Evolutionary conservation across 92 coral and sea anemone genomes (phyloP).

Genomic region (Actinernus sp.): DNA sequence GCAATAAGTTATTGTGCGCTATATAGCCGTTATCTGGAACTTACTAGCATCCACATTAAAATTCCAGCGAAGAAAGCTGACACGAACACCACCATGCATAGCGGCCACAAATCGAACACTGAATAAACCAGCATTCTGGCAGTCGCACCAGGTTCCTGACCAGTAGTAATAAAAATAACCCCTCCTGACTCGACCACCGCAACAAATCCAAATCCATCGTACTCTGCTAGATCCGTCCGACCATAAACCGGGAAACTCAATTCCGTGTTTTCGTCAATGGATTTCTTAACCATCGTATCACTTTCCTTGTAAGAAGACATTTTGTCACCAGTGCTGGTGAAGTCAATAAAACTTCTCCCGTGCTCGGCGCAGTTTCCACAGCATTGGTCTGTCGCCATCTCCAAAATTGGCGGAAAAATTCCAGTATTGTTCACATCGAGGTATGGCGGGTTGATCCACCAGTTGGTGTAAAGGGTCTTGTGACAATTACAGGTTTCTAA

Average conservation of each 20-base stretch:
- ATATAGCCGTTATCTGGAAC: too few relatives aligned
- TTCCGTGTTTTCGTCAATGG: slow-evolving; percentile 61
- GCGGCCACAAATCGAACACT: slow-evolving; percentile 81
- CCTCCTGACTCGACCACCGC: slow-evolving; percentile 89
- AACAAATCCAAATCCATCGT: slow-evolving; percentile 77
- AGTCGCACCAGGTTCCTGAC: slow-evolving; percentile 60
- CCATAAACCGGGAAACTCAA: slow-evolving; percentile 85
- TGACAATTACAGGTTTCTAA: slow-evolving; percentile 96
- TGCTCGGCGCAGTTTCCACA: slow-evolving; percentile 79
- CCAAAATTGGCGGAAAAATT: slow-evolving; percentile 80
- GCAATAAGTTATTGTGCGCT: too few relatives aligned
- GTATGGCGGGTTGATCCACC: slow-evolving; percentile 91
- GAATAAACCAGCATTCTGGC: slow-evolving; percentile 72
- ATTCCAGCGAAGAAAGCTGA: slow-evolving; percentile 85
- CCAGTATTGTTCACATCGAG: slow-evolving; percentile 61
- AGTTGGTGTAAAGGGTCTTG: slow-evolving; percentile 72
- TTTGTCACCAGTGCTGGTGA: slow-evolving; percentile 8
- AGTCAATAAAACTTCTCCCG: slow-evolving; percentile 55
- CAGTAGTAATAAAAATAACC: slow-evolving; percentile 74
- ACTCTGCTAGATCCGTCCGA: slow-evolving; percentile 47
- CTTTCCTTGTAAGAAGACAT: slow-evolving; percentile 29
- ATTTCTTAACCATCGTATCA: slow-evolving; percentile 53
- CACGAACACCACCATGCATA: slow-evolving; percentile 70
- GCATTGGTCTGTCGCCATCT: slow-evolving; percentile 52
- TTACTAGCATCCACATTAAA: slow-evolving; percentile 86